Percentiles rank a stretch among this genome's conserved stretches.
Conservation (phyloP, 2,888 invertebrate species). For the Formica aserva region DNA sequence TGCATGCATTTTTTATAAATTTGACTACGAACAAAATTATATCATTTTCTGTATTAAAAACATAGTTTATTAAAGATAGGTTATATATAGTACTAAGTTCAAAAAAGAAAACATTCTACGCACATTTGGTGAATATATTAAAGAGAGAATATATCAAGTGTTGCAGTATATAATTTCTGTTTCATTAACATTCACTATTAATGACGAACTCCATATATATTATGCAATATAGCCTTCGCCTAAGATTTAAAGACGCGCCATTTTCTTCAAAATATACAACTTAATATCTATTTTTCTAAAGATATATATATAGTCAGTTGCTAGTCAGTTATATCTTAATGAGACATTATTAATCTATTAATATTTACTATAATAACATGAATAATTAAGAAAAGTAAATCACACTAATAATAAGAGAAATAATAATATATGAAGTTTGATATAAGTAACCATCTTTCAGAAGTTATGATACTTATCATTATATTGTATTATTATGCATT, state of each 20-base stretch:
- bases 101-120: too few species aligned
- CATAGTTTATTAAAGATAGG: too few species aligned
- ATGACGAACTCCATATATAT: neutral
- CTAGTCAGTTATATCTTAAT: too few species aligned
- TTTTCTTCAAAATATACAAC: neutral
- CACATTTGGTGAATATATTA: neutral
- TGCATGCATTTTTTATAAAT: too few species aligned
- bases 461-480: neutral
- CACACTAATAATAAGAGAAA: neutral
- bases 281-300: neutral
- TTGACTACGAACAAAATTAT: too few species aligned
- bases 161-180: neutral
- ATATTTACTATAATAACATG: too few species aligned
- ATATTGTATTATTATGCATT: constrained; percentile 1
- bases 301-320: too few species aligned
- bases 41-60: too few species aligned
- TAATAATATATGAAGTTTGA: neutral
- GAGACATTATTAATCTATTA: too few species aligned
- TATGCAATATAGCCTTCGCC: neutral
- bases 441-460: constrained; percentile 8
- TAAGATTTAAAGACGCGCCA: neutral
- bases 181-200: neutral
- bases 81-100: too few species aligned
- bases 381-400: neutral
- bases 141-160: neutral